These are phyloP conservation scores for Mus spretus DNA, from an alignment of 2,797 vertebrate genomes.

Conservation along the genomic window DNA sequence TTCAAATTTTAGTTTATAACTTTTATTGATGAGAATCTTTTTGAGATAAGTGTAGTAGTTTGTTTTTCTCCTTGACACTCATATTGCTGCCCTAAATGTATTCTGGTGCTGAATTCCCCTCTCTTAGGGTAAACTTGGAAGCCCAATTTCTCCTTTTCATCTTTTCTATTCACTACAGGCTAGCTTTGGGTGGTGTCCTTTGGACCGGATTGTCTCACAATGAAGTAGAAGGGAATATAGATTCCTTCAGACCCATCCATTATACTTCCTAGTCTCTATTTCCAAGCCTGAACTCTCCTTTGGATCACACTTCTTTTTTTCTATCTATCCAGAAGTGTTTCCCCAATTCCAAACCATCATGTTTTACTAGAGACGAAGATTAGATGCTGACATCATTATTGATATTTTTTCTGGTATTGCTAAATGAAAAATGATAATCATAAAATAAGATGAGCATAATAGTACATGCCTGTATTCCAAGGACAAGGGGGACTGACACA, in stretches of 20 bases:
- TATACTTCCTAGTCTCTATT: neutral
- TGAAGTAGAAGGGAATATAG: neutral
- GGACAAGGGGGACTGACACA: neutral
- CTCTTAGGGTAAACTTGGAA: neutral
- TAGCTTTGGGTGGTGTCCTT: neutral
- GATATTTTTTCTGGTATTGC: neutral
- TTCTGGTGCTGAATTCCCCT: neutral
- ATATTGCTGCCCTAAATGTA: neutral
- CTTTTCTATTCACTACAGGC: neutral
- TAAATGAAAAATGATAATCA: conserved; percentile 15
- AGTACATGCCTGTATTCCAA: neutral
- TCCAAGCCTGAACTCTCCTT: neutral
- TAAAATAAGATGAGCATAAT: neutral
- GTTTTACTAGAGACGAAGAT: conserved; percentile 5
- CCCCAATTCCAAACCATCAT: neutral
- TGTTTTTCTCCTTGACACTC: conserved; percentile 2
- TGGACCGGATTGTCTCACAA: neutral
- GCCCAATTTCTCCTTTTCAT: neutral
- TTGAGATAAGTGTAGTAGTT: neutral
- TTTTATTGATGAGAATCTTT: neutral
- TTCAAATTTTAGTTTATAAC: conserved; percentile 14
- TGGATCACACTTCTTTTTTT: neutral
- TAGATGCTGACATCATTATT: neutral
- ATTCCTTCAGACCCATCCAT: neutral
- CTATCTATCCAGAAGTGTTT: neutral